phyloP scores from a whole-genome alignment of 2,113 vertebrate species.

The Sebastes schlegelii region DNA sequence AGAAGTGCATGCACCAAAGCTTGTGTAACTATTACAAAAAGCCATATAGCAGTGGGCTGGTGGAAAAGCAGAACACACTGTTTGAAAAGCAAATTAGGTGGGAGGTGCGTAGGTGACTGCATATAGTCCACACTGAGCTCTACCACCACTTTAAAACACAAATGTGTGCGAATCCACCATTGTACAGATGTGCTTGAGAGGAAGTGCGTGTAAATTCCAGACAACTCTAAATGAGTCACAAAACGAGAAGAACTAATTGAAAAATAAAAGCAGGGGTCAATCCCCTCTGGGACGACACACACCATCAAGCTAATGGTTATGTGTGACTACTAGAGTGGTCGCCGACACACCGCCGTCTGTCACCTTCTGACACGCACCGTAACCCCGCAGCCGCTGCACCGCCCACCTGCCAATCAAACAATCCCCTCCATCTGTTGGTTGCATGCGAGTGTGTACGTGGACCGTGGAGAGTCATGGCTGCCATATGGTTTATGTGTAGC shows the following conservation, averaged over 20 bases:
- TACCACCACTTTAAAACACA: not conserved
- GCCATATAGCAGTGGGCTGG: not conserved
- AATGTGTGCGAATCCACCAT: not conserved
- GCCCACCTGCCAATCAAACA: conserved; percentile 59
- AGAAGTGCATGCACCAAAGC: not conserved
- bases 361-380: conserved; percentile 37
- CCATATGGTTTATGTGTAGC: conserved; percentile 50
- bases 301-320: conserved; percentile 36
- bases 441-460: conserved; percentile 22
- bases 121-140: not conserved
- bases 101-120: conserved; percentile 28
- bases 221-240: conserved; percentile 25
- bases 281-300: conserved; percentile 25
- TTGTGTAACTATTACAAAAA: conserved; percentile 4
- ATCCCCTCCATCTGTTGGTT: conserved; percentile 52
- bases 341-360: conserved; percentile 26
- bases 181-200: not conserved
- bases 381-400: conserved; percentile 36
- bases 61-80: conserved; percentile 22
- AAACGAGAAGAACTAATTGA: conserved; percentile 29
- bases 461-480: conserved; percentile 1
- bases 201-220: not conserved
- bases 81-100: conserved; percentile 19
- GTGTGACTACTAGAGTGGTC: conserved; percentile 10
- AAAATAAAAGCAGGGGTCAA: conserved; percentile 50